phyloP scores from a whole-genome alignment of 2,797 vertebrate species.

The Ceyx erithaca region DNA sequence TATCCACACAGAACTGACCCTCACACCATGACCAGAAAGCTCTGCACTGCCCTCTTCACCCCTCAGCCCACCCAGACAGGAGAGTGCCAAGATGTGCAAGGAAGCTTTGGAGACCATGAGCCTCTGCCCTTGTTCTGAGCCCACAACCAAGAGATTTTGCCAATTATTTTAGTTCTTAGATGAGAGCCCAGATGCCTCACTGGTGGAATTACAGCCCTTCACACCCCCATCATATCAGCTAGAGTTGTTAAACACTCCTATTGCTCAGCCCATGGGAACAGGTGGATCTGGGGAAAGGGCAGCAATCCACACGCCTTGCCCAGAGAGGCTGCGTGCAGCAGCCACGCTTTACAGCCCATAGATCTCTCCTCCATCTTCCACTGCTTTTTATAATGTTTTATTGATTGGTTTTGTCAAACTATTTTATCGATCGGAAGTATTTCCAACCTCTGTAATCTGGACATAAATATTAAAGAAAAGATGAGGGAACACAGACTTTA shows the following conservation, averaged over 20 bases:
- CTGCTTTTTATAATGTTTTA: background rate
- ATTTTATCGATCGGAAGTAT: slow-evolving; percentile 6
- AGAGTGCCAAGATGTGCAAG: rapidly evolving
- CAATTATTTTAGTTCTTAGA: background rate
- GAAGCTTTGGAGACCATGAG: background rate
- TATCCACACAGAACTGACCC: rapidly evolving
- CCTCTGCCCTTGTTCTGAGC: background rate
- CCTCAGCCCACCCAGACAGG: background rate
- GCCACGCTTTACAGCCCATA: background rate
- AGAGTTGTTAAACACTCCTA: rapidly evolving
- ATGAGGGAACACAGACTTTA: background rate
- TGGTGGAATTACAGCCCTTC: background rate
- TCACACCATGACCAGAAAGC: background rate
- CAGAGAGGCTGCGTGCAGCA: rapidly evolving
- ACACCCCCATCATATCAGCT: background rate
- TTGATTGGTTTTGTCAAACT: slow-evolving; percentile 11
- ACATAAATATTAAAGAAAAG: background rate
- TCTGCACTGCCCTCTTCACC: background rate
- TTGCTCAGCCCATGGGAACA: background rate
- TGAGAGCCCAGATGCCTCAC: background rate
- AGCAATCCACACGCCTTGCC: background rate
- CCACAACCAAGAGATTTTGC: background rate
- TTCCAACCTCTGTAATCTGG: background rate
- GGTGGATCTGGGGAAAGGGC: rapidly evolving
- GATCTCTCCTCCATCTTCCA: background rate